Percentiles rank a stretch among this genome's conserved stretches.
These are phyloP conservation scores for Macropis europaea DNA, from an alignment of 2,888 invertebrate genomes.

Conservation along the genomic window DNA sequence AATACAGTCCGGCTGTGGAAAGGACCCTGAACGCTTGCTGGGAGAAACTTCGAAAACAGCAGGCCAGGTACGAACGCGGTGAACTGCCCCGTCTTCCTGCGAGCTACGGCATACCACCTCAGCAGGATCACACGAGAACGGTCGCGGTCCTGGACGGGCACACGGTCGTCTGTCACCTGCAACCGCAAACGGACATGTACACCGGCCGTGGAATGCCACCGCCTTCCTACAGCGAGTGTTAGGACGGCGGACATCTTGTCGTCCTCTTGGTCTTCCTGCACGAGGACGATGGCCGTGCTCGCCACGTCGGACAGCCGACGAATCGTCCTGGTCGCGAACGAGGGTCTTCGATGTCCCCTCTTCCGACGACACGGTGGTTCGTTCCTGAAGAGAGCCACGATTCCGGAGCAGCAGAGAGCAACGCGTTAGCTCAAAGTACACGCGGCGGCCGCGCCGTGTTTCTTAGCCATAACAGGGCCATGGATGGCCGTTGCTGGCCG, in stretches of 20 bases:
- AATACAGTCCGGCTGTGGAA: conserved; percentile 72
- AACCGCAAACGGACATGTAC: conserved; percentile 84
- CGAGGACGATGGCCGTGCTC: conserved; percentile 31
- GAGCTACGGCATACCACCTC: conserved; percentile 68
- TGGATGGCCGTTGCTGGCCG: conserved; percentile 14
- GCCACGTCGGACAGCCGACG: not conserved
- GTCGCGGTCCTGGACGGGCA: conserved; percentile 92
- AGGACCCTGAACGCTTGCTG: conserved; percentile 74
- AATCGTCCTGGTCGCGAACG: not conserved
- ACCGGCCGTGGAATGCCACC: conserved; percentile 82
- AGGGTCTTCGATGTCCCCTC: not conserved
- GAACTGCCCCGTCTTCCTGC: conserved; percentile 71
- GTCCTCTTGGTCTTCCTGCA: conserved; percentile 35
- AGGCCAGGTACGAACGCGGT: conserved; percentile 75
- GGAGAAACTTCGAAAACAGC: conserved; percentile 75
- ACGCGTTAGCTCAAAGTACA: conserved; percentile 54
- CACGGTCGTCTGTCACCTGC: conserved; percentile 92
- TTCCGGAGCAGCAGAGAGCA: conserved; percentile 5
- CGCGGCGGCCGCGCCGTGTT: conserved; percentile 39
- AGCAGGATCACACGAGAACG: conserved; percentile 76
- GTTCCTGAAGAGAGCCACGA: conserved; percentile 33
- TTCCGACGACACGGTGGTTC: conserved; percentile 22
- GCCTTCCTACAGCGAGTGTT: conserved; percentile 85
- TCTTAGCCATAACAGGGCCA: conserved; percentile 54
- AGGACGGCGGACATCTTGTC: conserved; percentile 33